Evolutionary conservation across 2,113 vertebrate species (phyloP).

Genomic region (Heterotis niloticus): DNA sequence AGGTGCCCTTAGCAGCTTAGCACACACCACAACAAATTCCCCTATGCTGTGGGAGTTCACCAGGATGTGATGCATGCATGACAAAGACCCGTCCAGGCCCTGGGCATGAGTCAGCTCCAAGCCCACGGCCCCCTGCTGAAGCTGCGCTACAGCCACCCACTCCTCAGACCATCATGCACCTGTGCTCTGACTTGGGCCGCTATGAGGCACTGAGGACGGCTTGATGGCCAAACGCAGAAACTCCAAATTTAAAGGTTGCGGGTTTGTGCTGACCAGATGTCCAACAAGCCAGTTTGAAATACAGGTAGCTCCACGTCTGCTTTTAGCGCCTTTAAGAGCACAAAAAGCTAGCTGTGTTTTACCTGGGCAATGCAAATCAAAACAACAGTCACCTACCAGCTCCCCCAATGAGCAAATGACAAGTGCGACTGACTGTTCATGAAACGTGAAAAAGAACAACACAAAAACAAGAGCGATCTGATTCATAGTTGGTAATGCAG

Average conservation of each 20-base stretch:
- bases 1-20: neutral
- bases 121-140: conserved; percentile 59
- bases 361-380: neutral
- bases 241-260: neutral
- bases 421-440: neutral
- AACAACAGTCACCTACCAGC: neutral
- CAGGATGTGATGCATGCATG: conserved; percentile 25
- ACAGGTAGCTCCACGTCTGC: neutral
- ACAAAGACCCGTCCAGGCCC: conserved; percentile 42
- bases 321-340: neutral
- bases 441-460: neutral
- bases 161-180: conserved; percentile 65
- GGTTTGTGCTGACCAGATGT: neutral
- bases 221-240: conserved; percentile 22
- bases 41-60: neutral
- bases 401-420: neutral
- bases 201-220: conserved; percentile 31
- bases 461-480: neutral
- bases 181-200: conserved; percentile 49
- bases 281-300: neutral
- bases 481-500: neutral
- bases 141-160: conserved; percentile 66
- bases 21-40: neutral
- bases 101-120: conserved; percentile 56
- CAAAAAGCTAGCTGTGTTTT: neutral